Base-by-base conservation (phyloP, 2,888 invertebrate genomes). In the Drosophila meridionalis region DNA sequence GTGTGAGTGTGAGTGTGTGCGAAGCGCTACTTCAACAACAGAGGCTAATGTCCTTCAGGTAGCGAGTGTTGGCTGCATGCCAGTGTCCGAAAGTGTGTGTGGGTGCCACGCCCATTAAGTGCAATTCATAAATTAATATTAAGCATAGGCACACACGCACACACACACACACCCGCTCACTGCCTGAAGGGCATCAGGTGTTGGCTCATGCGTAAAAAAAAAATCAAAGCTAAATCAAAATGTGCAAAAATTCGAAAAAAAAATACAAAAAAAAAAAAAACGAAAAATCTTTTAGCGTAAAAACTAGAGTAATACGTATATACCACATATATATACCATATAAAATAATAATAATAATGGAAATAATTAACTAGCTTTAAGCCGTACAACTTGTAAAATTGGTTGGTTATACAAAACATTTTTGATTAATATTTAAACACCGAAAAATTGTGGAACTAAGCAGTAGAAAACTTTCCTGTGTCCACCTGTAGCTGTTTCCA, bases 171-270 rank as follows among this genome's bases (percentile, higher is more conserved):
- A 62, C 38, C 59, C 75, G 68, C 84, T 87, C 84, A 76, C 87
- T 82, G 79, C 77, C 88, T 90, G 90, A 91, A 89, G 85, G 89
- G 85, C 90, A 91, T 92, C 90, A 91, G 93, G 93, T 93, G 93
- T 93, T 93, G 93, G 93, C 82, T 87, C 72, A 87, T 77, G 81
- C 79, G 89, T 73, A 60, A 69, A 69, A 36, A 20, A 30, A 52
- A 56, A 55, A n/a, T 64, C 38, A 32, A 64, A 72, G 56, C 59
- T 43, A 58, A 71, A 67, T 58, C 63, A 45, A 83, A 68, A 34
- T 82, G 80, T 74, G 60, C 26, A 78, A 57, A 34, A 45, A 47
- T 12, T 47, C 47, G 3, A 14, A 28, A 47, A 62, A 53, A 50
- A 40, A 30, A 30, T 7, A 45, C 38, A 53, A 50, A 45, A 30